A percentile compares a stretch with the other conserved stretches of the same genome.
Evolutionary conservation across 2,797 vertebrate genomes (phyloP).

Genomic region (Chrysocyon brachyurus): DNA sequence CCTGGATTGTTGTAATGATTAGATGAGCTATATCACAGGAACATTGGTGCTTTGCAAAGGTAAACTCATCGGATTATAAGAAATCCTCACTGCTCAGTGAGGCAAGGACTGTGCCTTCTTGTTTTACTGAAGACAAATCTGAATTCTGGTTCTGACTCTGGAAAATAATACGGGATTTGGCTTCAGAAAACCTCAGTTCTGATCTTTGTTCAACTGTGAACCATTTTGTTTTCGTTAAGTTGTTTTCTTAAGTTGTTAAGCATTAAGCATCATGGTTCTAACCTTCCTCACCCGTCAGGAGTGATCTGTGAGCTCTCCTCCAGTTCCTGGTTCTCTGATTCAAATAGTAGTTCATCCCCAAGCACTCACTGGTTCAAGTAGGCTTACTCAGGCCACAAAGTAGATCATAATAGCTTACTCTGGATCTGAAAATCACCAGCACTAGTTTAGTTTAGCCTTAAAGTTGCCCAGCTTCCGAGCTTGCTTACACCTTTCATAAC

Average conservation of each 20-base stretch:
- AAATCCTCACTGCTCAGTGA: neutral
- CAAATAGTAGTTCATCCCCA: neutral
- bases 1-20: neutral
- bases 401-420: neutral
- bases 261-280: neutral
- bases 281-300: neutral
- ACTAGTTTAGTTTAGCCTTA: neutral
- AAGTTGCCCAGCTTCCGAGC: neutral
- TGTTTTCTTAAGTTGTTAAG: slow-evolving; percentile 51
- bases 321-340: neutral
- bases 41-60: neutral
- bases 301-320: slow-evolving; percentile 13
- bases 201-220: neutral
- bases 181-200: slow-evolving; percentile 38
- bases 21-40: neutral
- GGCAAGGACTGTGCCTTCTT: neutral
- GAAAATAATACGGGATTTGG: neutral
- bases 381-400: neutral
- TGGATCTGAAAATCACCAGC: neutral
- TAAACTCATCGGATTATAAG: neutral
- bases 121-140: neutral
- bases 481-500: neutral
- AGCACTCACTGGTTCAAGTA: neutral
- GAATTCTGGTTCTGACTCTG: neutral
- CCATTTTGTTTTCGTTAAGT: slow-evolving; percentile 10